Base-by-base conservation (phyloP, 2,888 invertebrate genomes). In the Spatulosminthurus flaviceps region DNA sequence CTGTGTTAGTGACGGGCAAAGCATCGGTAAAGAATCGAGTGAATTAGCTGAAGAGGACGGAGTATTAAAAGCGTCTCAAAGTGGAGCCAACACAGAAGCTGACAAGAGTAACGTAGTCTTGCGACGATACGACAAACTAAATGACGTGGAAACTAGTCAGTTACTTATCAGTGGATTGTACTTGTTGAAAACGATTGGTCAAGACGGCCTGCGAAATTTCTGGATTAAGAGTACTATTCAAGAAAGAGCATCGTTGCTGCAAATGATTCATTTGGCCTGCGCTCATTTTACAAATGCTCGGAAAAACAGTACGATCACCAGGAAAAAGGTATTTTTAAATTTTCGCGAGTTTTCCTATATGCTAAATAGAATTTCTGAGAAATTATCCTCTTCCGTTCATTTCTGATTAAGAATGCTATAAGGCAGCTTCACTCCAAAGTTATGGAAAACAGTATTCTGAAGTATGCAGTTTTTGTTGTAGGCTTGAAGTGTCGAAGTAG, bases 41-140 rank as follows among this genome's bases (percentile, higher is more conserved):
- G 85, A 84, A 74, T 80, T 83, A 24, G 81, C 79, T 1, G 84
- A 82, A 16, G 83, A 82, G 28, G 84, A 84, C 43, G 82, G 81
- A 21, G 77, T 83, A 60, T 81, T 79, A 13, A 82, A 82, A 70
- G 83, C 81, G 16, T 79, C 82, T 9, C 72, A 72, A 64, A 41
- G 41, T 71, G 71, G 72, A 51, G 22, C 60, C 21, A 41, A 81
- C 81, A 72, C 81, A 80, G 19, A 84, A 82, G 60, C 80, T 70
- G 70, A 84, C 81, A 81, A 85, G 84, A 71, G 84, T 83, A 83
- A 83, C 73, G 84, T 85, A 26, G 85, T 85, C n/a, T 79, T 84
- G 26, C 81, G 85, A 26, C 82, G 85, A 4, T 85, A 85, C 79
- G 85, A 85, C 80, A 85, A 84, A 61, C 72, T 85, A 16, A 83